phyloP scores from a whole-genome alignment of 2,113 vertebrate genomes.

The Anguilla japonica region DNA sequence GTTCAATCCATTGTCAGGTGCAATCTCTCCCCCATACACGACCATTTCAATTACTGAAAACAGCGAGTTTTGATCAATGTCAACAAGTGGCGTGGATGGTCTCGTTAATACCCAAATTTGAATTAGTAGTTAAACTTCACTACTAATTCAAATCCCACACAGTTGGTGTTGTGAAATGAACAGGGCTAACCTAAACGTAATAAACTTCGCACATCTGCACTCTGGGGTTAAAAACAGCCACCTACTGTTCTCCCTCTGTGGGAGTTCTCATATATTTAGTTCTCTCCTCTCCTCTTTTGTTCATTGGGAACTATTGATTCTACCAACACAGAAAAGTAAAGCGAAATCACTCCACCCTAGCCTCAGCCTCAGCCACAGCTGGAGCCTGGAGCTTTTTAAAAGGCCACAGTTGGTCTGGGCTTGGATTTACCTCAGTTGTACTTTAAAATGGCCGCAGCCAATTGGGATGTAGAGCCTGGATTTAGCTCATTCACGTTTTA shows the following conservation, averaged over 20 bases:
- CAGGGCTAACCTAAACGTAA: not conserved
- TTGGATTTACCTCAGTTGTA: too few relatives aligned
- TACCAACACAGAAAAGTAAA: not conserved
- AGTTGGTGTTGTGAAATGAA: not conserved
- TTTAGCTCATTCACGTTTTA: too few relatives aligned
- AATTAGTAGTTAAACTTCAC: not conserved
- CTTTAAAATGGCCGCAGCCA: too few relatives aligned
- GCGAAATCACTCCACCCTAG: not conserved
- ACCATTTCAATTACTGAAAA: conserved; percentile 2
- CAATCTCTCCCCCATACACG: not conserved
- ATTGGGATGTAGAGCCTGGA: not conserved
- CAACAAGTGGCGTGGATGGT: too few relatives aligned
- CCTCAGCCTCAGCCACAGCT: not conserved
- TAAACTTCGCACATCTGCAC: not conserved
- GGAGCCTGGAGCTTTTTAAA: not conserved
- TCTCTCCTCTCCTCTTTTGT: not conserved
- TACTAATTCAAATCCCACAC: not conserved
- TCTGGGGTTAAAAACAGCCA: not conserved
- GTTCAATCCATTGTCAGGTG: not conserved
- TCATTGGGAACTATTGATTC: not conserved
- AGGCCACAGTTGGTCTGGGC: not conserved
- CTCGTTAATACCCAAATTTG: not conserved
- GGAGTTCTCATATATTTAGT: not conserved
- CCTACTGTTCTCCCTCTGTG: not conserved
- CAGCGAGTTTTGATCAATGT: not conserved